A percentile compares a stretch with the other conserved stretches of the same genome.
These are phyloP conservation scores for Coracopsis vasa DNA, from an alignment of 2,113 vertebrate genomes.

Conservation along the genomic window DNA sequence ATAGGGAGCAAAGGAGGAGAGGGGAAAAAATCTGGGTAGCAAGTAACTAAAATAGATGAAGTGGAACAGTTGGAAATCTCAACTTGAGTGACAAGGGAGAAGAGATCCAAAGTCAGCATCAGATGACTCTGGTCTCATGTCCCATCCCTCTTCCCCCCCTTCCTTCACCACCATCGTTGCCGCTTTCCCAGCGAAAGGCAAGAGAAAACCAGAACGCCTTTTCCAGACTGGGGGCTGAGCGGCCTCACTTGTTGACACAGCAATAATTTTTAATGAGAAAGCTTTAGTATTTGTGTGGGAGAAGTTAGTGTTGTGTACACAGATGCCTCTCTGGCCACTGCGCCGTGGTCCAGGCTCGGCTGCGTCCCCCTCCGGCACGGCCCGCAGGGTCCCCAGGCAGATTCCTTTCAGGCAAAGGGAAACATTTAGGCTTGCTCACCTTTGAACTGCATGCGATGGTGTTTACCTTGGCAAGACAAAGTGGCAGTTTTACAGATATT, in stretches of 20 bases:
- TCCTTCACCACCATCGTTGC: background rate
- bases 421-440: constrained; percentile 94
- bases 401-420: constrained; percentile 91
- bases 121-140: constrained; percentile 59
- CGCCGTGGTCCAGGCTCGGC: constrained; percentile 59
- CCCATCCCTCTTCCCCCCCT: constrained; percentile 23
- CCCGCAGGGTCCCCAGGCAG: constrained; percentile 77
- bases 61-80: constrained; percentile 48
- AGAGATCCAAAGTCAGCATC: constrained; percentile 57
- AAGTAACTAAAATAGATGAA: constrained; percentile 63
- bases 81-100: constrained; percentile 50
- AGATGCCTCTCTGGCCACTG: constrained; percentile 81
- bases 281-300: constrained; percentile 85
- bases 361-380: constrained; percentile 79
- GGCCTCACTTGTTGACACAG: constrained; percentile 83
- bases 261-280: constrained; percentile 87
- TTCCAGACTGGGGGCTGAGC: constrained; percentile 76
- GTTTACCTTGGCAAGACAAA: constrained; percentile 97
- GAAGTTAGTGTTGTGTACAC: constrained; percentile 84
- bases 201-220: constrained; percentile 66
- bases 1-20: constrained; percentile 37
- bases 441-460: constrained; percentile 95
- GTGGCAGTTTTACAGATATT: constrained; percentile 99
- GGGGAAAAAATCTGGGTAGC: constrained; percentile 24
- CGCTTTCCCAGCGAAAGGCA: constrained; percentile 56